Conservation (phyloP, 2,888 invertebrate genomes). For the Homarus gammarus region DNA sequence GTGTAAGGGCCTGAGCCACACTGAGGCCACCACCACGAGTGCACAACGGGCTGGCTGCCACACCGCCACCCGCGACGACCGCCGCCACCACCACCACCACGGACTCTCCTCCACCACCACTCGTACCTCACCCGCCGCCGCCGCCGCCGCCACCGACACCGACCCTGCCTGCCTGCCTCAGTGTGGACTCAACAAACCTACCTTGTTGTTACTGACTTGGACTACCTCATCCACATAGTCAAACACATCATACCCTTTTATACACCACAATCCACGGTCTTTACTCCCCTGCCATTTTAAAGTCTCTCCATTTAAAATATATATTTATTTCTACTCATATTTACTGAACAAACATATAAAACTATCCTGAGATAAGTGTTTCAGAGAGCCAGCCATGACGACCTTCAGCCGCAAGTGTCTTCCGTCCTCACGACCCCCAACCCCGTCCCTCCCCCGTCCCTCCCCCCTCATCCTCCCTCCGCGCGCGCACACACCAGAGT, state of each 20-base stretch:
- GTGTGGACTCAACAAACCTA: background rate
- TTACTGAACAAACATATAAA: too few species aligned
- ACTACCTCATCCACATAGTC: too few species aligned
- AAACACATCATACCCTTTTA: too few species aligned
- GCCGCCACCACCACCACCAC: conserved; percentile 15
- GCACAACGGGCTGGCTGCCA: background rate
- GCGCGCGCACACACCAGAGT: background rate
- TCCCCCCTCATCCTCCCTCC: background rate
- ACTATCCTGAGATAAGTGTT: too few species aligned
- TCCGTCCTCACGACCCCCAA: background rate
- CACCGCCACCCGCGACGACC: conserved; percentile 1
- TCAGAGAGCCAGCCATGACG: too few species aligned
- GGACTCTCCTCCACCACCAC: background rate
- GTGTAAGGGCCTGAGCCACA: conserved; percentile 45
- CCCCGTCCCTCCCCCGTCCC: background rate
- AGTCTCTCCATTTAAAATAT: too few species aligned
- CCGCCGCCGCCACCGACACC: background rate
- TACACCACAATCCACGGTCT: too few species aligned
- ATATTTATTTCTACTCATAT: too few species aligned
- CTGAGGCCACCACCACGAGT: conserved; percentile 8
- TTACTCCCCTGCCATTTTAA: too few species aligned
- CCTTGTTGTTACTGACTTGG: too few species aligned
- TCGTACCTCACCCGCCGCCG: background rate
- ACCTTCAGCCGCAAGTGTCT: background rate
- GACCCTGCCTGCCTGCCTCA: too few species aligned